Percentiles rank a stretch among this genome's conserved stretches.
Conservation (phyloP, 2,888 invertebrate species). For the Dasysyrphus tricinctus region DNA sequence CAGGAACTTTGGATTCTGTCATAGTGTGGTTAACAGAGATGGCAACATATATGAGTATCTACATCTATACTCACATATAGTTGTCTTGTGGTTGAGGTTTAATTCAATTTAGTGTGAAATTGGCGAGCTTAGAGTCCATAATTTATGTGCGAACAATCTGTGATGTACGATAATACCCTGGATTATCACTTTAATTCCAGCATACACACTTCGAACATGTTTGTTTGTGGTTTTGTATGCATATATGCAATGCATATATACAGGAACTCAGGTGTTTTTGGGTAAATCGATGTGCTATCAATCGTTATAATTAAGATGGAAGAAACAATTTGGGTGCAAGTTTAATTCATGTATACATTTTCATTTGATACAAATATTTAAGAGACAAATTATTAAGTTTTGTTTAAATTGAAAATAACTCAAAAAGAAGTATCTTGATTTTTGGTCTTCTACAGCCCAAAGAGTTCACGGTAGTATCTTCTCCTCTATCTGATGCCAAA, state of each 20-base stretch:
- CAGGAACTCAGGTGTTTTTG: constrained; percentile 6
- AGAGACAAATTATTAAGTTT: too few species aligned
- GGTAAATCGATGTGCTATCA: constrained; percentile 11
- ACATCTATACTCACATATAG: neutral
- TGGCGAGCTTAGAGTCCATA: constrained; percentile 16
- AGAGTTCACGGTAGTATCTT: too few species aligned
- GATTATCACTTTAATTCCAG: constrained; percentile 44
- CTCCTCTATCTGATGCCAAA: too few species aligned
- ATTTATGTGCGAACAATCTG: constrained; percentile 21
- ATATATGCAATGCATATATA: too few species aligned
- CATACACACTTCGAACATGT: constrained; percentile 12
- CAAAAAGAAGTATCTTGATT: too few species aligned
- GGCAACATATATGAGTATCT: neutral
- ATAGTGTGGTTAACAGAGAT: constrained; percentile 12
- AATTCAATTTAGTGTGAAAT: constrained; percentile 44
- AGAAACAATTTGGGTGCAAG: neutral
- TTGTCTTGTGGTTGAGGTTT: constrained; percentile 49
- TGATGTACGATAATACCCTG: constrained; percentile 30
- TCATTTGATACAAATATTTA: neutral
- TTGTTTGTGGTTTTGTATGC: constrained; percentile 47
- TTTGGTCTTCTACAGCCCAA: too few species aligned
- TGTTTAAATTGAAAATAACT: too few species aligned
- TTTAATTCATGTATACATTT: neutral
- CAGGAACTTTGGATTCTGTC: neutral
- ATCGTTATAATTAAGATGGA: neutral